Conservation (phyloP, 37 sponge, comb jelly and placozoan genomes). For the Eunapius fragilis region DNA sequence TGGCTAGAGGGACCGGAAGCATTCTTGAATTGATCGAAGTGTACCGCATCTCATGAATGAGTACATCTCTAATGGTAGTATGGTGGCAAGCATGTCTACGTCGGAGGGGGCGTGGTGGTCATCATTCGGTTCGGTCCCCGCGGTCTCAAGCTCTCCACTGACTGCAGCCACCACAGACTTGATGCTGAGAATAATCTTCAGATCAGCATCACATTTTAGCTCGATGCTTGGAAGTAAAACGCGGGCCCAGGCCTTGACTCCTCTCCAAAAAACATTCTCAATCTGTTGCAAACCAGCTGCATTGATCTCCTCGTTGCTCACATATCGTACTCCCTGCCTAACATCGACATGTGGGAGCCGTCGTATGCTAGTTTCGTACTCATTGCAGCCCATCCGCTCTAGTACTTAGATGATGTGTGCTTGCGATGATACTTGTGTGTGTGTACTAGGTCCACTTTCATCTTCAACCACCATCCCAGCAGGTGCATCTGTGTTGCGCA, state of each 20-base stretch:
- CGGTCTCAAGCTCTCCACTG: neutral
- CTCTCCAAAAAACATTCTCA: too few relatives aligned
- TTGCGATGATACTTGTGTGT: too few relatives aligned
- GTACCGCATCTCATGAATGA: neutral
- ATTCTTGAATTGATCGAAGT: neutral
- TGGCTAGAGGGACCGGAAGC: neutral
- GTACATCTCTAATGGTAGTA: neutral
- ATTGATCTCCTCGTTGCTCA: too few relatives aligned
- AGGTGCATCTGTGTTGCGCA: too few relatives aligned
- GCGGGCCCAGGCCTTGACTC: neutral
- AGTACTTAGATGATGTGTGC: too few relatives aligned
- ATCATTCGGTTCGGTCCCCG: neutral
- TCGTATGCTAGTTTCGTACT: too few relatives aligned
- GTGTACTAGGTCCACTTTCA: too few relatives aligned
- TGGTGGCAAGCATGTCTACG: neutral
- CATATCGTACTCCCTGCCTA: too few relatives aligned
- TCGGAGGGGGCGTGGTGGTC: neutral
- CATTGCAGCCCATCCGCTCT: too few relatives aligned
- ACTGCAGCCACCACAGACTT: neutral
- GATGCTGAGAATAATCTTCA: neutral
- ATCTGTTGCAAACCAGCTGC: too few relatives aligned
- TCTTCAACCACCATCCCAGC: too few relatives aligned
- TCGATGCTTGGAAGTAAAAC: neutral
- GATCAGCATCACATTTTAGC: neutral
- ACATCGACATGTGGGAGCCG: too few relatives aligned